A percentile compares a stretch with the other conserved stretches of the same genome.
phyloP scores from a whole-genome alignment of 2,888 invertebrate species.

The Zygaena filipendulae region DNA sequence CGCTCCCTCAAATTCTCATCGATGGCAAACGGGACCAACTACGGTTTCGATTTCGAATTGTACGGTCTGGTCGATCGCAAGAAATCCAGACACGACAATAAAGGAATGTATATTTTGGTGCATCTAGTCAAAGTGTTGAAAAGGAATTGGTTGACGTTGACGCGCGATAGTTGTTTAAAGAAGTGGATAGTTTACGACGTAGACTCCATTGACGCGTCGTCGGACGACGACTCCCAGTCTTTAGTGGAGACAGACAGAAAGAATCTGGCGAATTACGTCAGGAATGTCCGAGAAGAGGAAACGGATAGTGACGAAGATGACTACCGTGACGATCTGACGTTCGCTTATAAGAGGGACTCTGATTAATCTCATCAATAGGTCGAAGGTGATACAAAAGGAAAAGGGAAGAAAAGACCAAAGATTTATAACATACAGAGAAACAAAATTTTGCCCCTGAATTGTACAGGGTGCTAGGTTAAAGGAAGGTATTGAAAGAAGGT shows the following conservation, averaged over 20 bases:
- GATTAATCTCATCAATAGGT: too few species aligned
- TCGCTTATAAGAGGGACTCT: background rate
- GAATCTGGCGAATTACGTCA: too few species aligned
- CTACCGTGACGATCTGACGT: background rate
- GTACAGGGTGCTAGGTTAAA: too few species aligned
- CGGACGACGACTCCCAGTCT: constrained; percentile 31
- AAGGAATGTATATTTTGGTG: constrained; percentile 44
- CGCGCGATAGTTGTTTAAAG: constrained; percentile 23
- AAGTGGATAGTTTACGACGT: constrained; percentile 51
- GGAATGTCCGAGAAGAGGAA: too few species aligned
- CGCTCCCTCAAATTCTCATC: constrained; percentile 32
- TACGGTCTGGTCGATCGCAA: constrained; percentile 36
- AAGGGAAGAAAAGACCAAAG: too few species aligned
- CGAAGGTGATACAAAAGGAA: too few species aligned
- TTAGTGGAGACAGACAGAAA: constrained; percentile 21
- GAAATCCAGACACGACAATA: constrained; percentile 31
- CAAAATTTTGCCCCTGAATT: too few species aligned
- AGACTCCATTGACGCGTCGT: constrained; percentile 36
- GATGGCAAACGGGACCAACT: constrained; percentile 26
- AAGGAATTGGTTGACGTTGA: constrained; percentile 40
- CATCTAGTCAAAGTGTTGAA: constrained; percentile 32
- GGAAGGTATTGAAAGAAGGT: too few species aligned
- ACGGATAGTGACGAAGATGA: constrained; percentile 32
- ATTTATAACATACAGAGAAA: too few species aligned
- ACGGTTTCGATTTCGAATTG: constrained; percentile 44